A percentile compares a stretch with the other conserved stretches of the same genome.
phyloP scores from a whole-genome alignment of 2,797 vertebrate genomes.

The Bradypodion ventrale region DNA sequence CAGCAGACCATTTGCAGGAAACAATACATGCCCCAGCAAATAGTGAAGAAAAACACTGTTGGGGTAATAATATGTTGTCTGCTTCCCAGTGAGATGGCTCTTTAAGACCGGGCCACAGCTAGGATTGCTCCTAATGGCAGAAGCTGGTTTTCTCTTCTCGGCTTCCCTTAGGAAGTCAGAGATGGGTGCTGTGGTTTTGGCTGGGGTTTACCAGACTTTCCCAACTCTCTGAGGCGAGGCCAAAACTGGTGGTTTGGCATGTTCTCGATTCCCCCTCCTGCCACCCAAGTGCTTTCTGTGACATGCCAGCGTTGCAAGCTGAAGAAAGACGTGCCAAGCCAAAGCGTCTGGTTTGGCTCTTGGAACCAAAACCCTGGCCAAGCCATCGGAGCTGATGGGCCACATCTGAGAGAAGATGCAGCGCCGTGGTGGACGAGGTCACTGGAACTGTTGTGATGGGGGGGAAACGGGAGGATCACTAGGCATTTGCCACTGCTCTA shows the following conservation, averaged over 20 bases:
- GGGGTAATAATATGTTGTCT: neutral
- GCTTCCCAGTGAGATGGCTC: neutral
- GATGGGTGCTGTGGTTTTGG: neutral
- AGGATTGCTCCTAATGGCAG: neutral
- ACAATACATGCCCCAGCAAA: neutral
- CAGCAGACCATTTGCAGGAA: neutral
- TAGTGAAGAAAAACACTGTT: no score
- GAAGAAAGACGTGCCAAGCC: slow-evolving; percentile 21
- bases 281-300: neutral
- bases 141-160: neutral
- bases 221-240: neutral
- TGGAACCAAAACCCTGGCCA: neutral
- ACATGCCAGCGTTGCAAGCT: accelerated
- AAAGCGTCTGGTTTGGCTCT: neutral
- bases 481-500: neutral
- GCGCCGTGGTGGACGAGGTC: slow-evolving; percentile 35
- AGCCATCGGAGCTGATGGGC: neutral
- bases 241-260: neutral
- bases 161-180: slow-evolving; percentile 15
- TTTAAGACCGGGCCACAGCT: neutral
- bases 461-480: slow-evolving; percentile 21
- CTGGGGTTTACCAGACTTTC: neutral
- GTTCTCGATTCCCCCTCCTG: neutral
- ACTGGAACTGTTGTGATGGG: neutral
- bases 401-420: neutral